Base-by-base conservation (phyloP, 23 tunicate species). In the Halocynthia roretzi region DNA sequence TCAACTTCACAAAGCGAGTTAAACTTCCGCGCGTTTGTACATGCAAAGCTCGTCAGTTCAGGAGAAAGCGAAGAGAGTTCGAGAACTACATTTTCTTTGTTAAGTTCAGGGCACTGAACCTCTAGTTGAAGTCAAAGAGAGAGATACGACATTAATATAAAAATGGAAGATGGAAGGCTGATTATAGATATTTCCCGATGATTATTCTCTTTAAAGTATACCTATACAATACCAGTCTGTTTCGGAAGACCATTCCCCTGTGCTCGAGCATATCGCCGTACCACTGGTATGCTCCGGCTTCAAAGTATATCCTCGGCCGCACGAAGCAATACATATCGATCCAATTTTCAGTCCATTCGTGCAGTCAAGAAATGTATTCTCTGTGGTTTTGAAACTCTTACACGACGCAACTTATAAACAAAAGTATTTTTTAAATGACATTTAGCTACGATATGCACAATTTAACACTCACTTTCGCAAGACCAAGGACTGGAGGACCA, bases 201-300 rank as follows among this genome's bases (percentile, higher is more conserved):
- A 0, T 10, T 15, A 65, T 20, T 10, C n/a, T 20, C 10, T 10
- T 20, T 20, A 9, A 65, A 9, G 70, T 8, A 20, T 15, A 65
- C 70, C 70, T 10, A 5, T 6, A 65, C 70, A 65, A 20, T 65
- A 40, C 70, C 70, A 65, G 70, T 65, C 19, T 11, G 70, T 65
- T 10, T 40, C 48, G 22, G 70, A 9, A 48, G 70, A 20, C 70
- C 70, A 65, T 65, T 65, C 70, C 0, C 70, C 70, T 8, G 22
- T 11, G 1, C 10, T 15, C 10, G 22, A 9, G 19, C 70, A 65
- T 5, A 48, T 15, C 9, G 70, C 70, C 31, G 70, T 10, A 48
- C 44, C 44, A 31, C 44, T 31, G 44, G 44, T 31, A 31, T 65
- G 22, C 9, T 11, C n/a, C 9, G 70, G 31, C 19, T 20, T 20